A percentile compares a stretch with the other conserved stretches of the same genome.
phyloP scores from a whole-genome alignment of 2,113 vertebrate species.

The Leucosticte australis region DNA sequence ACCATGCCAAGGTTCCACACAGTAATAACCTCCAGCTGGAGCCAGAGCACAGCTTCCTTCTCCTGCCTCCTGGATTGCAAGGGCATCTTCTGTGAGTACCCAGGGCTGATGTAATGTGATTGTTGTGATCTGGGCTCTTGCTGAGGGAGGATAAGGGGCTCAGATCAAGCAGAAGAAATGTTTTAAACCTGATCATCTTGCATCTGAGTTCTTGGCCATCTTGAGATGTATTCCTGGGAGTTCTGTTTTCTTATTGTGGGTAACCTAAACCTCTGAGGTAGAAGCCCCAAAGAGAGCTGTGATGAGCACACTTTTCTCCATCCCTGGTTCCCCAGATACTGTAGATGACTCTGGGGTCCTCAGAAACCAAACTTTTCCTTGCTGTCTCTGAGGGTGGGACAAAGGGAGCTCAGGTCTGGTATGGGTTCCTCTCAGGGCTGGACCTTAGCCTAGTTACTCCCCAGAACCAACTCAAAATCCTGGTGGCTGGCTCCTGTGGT shows the following conservation, averaged over 20 bases:
- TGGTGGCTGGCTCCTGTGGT: not conserved
- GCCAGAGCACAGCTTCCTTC: not conserved
- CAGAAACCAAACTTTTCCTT: not conserved
- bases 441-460: not conserved
- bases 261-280: not conserved
- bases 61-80: not conserved
- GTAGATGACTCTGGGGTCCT: not conserved
- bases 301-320: not conserved
- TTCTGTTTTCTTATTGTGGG: not conserved
- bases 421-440: not conserved
- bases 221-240: not conserved
- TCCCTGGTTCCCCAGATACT: not conserved
- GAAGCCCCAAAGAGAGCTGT: not conserved
- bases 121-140: not conserved
- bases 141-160: not conserved
- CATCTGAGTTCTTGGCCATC: not conserved
- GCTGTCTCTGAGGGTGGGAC: accelerated
- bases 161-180: not conserved
- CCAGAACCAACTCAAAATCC: not conserved
- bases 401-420: not conserved
- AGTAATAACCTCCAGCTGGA: not conserved
- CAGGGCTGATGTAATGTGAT: not conserved
- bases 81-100: not conserved
- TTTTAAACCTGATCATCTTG: not conserved
- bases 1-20: not conserved